Evolutionary conservation across 2,888 invertebrate species (phyloP).

Genomic region (Pediacus dermestoides): DNA sequence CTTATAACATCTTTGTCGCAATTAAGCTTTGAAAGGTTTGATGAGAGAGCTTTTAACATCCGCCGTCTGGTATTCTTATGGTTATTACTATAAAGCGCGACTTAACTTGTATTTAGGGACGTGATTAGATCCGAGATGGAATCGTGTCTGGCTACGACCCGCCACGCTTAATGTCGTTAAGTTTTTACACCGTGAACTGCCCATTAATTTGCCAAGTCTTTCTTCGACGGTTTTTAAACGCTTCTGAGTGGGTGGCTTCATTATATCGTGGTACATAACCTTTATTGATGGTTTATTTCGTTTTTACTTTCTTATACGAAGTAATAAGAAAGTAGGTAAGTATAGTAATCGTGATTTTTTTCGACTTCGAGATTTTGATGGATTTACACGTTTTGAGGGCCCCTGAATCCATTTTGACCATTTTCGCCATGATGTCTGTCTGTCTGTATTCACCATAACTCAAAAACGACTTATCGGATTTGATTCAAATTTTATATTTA

Average conservation of each 20-base stretch:
- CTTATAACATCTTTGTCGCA: neutral
- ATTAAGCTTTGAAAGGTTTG: constrained; percentile 2
- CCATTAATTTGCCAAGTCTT: constrained; percentile 5
- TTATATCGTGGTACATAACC: no score
- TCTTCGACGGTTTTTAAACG: neutral
- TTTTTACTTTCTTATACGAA: no score
- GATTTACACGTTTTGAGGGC: no score
- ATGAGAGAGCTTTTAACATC: neutral
- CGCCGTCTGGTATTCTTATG: constrained; percentile 5
- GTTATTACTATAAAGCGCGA: constrained; percentile 7
- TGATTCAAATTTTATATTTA: no score
- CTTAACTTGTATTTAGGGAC: constrained; percentile 10
- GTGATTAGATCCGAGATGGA: constrained; percentile 9
- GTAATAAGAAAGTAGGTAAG: no score
- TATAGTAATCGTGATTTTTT: no score
- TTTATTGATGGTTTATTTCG: no score
- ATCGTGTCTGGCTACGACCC: constrained; percentile 9
- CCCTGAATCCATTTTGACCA: no score
- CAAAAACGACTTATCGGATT: no score
- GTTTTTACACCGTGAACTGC: constrained; percentile 4
- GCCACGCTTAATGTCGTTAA: constrained; percentile 9
- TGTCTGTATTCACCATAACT: no score
- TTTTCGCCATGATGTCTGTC: no score
- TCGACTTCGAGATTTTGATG: no score
- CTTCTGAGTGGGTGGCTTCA: constrained; percentile 1